phyloP scores from a whole-genome alignment of 1,140 invertebrate species.

The Daktulosphaira vitifoliae region DNA sequence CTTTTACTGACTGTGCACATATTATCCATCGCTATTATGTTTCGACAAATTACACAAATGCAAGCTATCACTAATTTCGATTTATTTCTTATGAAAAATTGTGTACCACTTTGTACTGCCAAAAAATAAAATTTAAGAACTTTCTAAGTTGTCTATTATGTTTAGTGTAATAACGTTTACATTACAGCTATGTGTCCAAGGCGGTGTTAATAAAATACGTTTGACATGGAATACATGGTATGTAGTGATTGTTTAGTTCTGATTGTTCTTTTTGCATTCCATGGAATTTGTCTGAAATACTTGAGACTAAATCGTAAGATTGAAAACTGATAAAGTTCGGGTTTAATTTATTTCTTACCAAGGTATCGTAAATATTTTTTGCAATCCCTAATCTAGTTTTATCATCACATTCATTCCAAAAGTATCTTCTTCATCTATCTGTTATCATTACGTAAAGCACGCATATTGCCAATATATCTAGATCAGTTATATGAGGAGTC shows the following conservation, averaged over 20 bases:
- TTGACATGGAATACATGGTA: conserved; percentile 22
- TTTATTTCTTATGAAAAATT: no score
- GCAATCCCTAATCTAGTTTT: neutral
- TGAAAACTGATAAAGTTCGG: conserved; percentile 17
- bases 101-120: conserved; percentile 13
- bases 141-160: neutral
- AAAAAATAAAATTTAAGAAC: conserved; percentile 1
- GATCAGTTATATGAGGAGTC: neutral
- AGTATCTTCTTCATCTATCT: neutral
- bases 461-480: neutral
- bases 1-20: no score
- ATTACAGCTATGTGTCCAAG: conserved; percentile 22
- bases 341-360: conserved; percentile 8
- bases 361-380: neutral
- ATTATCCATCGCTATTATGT: no score
- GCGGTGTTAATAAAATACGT: neutral
- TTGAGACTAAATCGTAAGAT: conserved; percentile 8
- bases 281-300: conserved; percentile 5
- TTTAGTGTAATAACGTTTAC: conserved; percentile 6
- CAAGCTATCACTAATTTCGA: no score
- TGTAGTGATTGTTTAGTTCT: neutral
- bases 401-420: neutral
- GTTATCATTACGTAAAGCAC: neutral
- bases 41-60: no score
- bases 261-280: conserved; percentile 1